Evolutionary conservation across 2,888 invertebrate species (phyloP).

Genomic region (Drosophila prostipennis): DNA sequence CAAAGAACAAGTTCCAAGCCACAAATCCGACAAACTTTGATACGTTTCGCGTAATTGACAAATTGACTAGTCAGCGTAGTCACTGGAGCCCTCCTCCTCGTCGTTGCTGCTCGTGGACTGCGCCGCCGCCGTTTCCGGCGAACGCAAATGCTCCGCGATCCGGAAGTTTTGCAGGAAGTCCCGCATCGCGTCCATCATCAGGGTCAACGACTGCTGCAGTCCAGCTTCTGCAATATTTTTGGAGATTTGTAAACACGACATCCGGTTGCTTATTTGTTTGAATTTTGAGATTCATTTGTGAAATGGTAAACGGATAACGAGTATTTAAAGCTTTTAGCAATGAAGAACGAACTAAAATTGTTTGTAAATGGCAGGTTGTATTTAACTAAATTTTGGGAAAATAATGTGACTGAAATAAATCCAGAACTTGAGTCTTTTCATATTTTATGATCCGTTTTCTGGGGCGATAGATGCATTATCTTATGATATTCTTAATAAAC

Average conservation of each 20-base stretch:
- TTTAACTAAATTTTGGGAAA: neutral
- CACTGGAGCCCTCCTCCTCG: constrained; percentile 85
- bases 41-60: constrained; percentile 32
- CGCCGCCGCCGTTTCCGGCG: constrained; percentile 79
- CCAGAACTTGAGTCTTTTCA: neutral
- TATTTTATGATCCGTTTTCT: constrained; percentile 7
- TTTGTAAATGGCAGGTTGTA: neutral
- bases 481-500: neutral
- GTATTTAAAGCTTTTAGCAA: too few relatives aligned
- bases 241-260: constrained; percentile 6
- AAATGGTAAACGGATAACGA: neutral
- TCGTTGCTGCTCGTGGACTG: constrained; percentile 84
- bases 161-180: constrained; percentile 89
- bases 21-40: neutral
- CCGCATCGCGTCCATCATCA: constrained; percentile 89
- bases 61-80: constrained; percentile 81
- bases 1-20: constrained; percentile 15
- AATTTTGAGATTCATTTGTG: neutral
- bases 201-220: constrained; percentile 87
- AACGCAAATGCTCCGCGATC: constrained; percentile 85
- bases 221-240: constrained; percentile 58
- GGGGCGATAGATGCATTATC: neutral
- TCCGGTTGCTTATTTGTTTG: neutral
- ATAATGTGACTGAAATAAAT: neutral
- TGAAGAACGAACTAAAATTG: too few relatives aligned